Evolutionary conservation across 2,113 vertebrate species (phyloP).

Genomic region (Strix aluco): DNA sequence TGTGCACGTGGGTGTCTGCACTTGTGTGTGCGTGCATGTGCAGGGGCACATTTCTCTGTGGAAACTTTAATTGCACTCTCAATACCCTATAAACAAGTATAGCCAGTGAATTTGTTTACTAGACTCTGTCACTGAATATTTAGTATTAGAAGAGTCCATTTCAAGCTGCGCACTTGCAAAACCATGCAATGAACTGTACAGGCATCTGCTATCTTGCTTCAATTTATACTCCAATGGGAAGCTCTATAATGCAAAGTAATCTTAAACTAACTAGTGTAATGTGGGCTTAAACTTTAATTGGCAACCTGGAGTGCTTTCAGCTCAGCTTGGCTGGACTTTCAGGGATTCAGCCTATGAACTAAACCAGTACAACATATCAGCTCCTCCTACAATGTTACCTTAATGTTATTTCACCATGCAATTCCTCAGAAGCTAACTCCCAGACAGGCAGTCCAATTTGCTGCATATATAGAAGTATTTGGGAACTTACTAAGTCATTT

Average conservation of each 20-base stretch:
- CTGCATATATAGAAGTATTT: not conserved
- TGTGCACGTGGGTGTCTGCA: not conserved
- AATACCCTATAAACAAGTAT: not conserved
- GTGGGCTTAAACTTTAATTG: not conserved
- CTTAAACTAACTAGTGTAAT: not conserved
- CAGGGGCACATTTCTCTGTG: not conserved
- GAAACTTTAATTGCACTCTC: not conserved
- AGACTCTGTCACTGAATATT: not conserved
- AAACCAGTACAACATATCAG: not conserved
- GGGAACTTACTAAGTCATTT: not conserved
- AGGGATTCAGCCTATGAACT: not conserved
- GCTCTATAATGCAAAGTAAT: not conserved
- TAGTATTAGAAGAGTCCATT: not conserved
- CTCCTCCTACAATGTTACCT: not conserved
- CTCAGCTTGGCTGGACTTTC: not conserved
- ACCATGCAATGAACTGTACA: not conserved
- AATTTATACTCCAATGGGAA: not conserved
- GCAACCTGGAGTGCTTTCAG: not conserved
- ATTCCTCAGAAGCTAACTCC: not conserved
- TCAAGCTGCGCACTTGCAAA: constrained; percentile 14
- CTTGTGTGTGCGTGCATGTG: fast-evolving
- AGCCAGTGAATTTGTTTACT: not conserved
- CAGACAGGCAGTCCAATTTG: not conserved
- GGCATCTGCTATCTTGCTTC: not conserved
- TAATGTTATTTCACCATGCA: not conserved